Base-by-base conservation (phyloP, 64 coral and sea anemone genomes). In the Montipora efflorescens region DNA sequence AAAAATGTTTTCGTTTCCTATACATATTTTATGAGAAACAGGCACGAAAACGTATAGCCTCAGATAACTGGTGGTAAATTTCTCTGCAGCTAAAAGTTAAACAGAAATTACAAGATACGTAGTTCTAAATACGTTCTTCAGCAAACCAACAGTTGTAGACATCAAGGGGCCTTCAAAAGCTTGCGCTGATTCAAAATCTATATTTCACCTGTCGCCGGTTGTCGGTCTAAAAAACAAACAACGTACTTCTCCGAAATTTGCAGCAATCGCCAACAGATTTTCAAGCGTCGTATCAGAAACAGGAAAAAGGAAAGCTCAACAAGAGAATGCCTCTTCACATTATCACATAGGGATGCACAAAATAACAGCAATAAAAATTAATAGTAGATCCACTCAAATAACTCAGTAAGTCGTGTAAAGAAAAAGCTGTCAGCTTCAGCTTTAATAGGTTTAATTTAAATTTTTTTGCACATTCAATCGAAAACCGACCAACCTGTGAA, bases 401-500 rank as follows among this genome's bases (percentile, higher is more conserved):
- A 21, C 25, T 88, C 4, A 88, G 48, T 6, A 20, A 36, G 16
- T 79, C 44, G 15, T 23, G 49, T 55, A 55, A 55, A 55, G 0
- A 0, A 0, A 55, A 55, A 10, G 10, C 10, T 55, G 10, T 5
- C 6, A 55, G 52, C 52, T 55, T 55, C 36, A 36, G 36, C 36
- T 36, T 36, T 36, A 55, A 7, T 7, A 55, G 52, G 10, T 55
- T 10, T 55, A 10, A 18, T 67, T 67, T 67, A 67, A 67, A 18
- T 67, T 14, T 67, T 67, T 67, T 67, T 67, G 10, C 5, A 55
- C 16, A 20, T 77, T 44, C 48, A n/a, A 36, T 2, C 36, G 67
- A 23, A 90, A 47, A 21, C 14, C 9, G 61, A 64, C 71, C 87
- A 91, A 99, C 98, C 98, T 96, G 66, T 99, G 84, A 50, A 86